These are phyloP conservation scores for Prenolepis imparis DNA, from an alignment of 2,888 invertebrate species.

Conservation along the genomic window DNA sequence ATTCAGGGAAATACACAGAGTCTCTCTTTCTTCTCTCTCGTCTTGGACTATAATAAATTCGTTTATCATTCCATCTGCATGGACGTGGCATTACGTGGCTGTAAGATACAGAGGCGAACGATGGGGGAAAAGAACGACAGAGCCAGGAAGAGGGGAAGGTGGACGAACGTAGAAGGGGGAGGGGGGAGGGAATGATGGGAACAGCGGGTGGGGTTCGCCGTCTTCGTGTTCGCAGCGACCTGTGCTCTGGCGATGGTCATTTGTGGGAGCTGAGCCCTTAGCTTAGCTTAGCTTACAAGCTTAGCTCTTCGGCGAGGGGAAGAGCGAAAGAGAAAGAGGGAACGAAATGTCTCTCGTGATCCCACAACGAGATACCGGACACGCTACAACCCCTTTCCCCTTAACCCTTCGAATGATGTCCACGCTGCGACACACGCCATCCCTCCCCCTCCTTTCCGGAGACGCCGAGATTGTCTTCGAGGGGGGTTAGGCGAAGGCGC, in stretches of 20 bases:
- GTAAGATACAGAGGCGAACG: constrained; percentile 80
- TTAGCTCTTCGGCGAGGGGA: constrained; percentile 67
- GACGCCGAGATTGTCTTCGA: constrained; percentile 80
- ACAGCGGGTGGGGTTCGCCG: constrained; percentile 55
- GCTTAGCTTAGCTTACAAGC: constrained; percentile 67
- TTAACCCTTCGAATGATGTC: constrained; percentile 76
- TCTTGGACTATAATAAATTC: constrained; percentile 79
- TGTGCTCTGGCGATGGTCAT: constrained; percentile 83
- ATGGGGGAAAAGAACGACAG: constrained; percentile 29
- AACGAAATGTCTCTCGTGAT: constrained; percentile 86
- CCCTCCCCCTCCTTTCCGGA: constrained; percentile 63
- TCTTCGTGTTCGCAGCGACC: constrained; percentile 73
- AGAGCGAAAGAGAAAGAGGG: constrained; percentile 66
- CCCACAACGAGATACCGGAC: constrained; percentile 85
- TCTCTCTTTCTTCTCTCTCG: constrained; percentile 25
- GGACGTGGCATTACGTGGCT: constrained; percentile 73
- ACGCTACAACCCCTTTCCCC: constrained; percentile 81
- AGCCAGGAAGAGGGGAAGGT: constrained; percentile 58
- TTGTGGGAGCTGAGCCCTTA: constrained; percentile 80
- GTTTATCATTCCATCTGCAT: constrained; percentile 82
- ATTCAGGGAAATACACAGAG: not conserved
- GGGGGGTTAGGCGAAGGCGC: constrained; percentile 59
- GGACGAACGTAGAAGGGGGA: constrained; percentile 2
- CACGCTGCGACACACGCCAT: constrained; percentile 78
- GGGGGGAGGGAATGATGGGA: constrained; percentile 61